These are phyloP conservation scores for Mustela lutreola DNA, from an alignment of 2,113 vertebrate species.

Conservation along the genomic window DNA sequence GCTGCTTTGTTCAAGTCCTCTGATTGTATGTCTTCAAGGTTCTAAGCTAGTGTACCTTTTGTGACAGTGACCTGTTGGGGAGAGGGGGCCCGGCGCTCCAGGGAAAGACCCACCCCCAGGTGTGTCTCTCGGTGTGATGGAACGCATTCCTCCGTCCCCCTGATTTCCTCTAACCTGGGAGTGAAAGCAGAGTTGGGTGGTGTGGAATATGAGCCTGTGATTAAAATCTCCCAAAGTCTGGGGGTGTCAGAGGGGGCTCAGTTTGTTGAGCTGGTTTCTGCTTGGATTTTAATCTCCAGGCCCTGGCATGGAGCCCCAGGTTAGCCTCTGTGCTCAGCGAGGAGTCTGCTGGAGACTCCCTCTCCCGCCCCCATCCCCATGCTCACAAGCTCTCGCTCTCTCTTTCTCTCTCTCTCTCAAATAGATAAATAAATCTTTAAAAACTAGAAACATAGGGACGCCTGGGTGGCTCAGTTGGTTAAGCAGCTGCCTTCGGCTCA, in stretches of 20 bases:
- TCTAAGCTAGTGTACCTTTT: fast-evolving
- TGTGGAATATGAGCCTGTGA: neutral
- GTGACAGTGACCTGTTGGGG: neutral
- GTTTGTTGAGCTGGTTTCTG: neutral
- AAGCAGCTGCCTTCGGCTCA: too few species aligned
- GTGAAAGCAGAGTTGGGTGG: too few species aligned
- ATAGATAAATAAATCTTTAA: too few species aligned
- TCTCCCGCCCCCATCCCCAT: neutral
- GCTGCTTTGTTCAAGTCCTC: neutral
- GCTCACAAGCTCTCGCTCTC: too few species aligned
- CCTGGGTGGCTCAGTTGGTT: too few species aligned
- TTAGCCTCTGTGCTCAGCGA: neutral
- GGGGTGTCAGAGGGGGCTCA: neutral
- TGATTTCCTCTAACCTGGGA: neutral
- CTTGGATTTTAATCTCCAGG: neutral
- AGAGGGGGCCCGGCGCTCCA: fast-evolving
- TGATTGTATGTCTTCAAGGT: neutral
- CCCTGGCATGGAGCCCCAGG: neutral
- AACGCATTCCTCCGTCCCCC: fast-evolving
- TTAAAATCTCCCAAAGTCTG: neutral
- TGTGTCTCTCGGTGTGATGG: fast-evolving
- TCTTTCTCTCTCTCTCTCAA: too few species aligned
- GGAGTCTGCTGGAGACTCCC: neutral
- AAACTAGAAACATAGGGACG: neutral
- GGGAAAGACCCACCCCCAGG: neutral